phyloP scores from a whole-genome alignment of 2,888 invertebrate genomes.

The Leptopilina myrica region DNA sequence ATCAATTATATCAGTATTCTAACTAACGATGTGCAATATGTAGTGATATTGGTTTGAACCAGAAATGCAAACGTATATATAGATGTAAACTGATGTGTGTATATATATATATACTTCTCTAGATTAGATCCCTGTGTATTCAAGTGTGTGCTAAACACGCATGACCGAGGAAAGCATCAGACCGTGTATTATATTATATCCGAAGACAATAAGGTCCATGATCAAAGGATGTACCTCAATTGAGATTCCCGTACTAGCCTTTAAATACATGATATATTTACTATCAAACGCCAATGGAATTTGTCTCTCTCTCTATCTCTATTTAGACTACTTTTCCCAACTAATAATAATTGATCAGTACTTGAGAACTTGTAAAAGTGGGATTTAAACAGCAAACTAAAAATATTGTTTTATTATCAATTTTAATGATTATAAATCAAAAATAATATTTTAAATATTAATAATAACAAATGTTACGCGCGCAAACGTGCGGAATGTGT shows the following conservation, averaged over 20 bases:
- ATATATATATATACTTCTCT: no score
- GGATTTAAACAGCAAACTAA: no score
- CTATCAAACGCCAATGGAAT: background rate
- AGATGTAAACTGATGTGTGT: no score
- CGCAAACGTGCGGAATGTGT: no score
- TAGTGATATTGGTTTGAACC: conserved; percentile 24
- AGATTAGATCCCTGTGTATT: conserved; percentile 7
- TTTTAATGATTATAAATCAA: no score
- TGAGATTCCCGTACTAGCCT: conserved; percentile 15
- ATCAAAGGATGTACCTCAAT: conserved; percentile 45
- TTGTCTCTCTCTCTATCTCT: background rate
- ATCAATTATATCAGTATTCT: background rate
- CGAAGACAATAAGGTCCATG: conserved; percentile 44
- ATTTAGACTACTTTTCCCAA: no score
- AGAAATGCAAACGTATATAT: conserved; percentile 9
- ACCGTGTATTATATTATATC: conserved; percentile 34
- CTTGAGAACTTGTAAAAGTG: no score
- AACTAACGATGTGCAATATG: conserved; percentile 31
- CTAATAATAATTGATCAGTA: no score
- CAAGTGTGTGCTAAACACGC: conserved; percentile 22
- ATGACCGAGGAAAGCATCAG: conserved; percentile 41
- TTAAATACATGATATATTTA: background rate
- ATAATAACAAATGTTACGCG: no score
- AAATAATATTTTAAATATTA: no score
- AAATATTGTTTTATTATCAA: no score